Percentiles rank a stretch among this genome's conserved stretches.
These are phyloP conservation scores for Drosophila anomelani DNA, from an alignment of 2,888 invertebrate genomes.

Conservation along the genomic window DNA sequence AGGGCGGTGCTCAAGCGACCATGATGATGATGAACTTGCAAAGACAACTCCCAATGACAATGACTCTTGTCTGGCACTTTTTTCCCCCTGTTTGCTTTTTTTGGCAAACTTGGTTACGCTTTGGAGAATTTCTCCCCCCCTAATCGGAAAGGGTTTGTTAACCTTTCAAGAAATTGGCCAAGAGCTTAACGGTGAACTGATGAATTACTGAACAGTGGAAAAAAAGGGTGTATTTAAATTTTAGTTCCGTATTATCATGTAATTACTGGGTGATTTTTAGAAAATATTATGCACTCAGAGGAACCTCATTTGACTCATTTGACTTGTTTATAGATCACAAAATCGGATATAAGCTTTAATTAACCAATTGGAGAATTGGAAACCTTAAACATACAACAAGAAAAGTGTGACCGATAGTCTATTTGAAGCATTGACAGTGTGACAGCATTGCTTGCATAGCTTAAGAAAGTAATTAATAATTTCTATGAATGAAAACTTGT, in stretches of 20 bases:
- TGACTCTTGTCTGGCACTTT: slow-evolving; percentile 26
- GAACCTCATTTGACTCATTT: too few species aligned
- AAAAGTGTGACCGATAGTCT: neutral
- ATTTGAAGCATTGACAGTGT: neutral
- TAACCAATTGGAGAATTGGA: neutral
- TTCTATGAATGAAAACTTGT: too few species aligned
- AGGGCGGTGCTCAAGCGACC: slow-evolving; percentile 64
- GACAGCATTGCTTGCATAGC: neutral
- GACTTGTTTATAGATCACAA: neutral
- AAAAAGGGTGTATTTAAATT: neutral
- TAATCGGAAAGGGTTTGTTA: slow-evolving; percentile 63
- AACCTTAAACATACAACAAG: neutral
- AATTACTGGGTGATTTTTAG: neutral
- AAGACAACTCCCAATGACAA: slow-evolving; percentile 46
- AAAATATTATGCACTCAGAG: neutral
- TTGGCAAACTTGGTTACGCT: slow-evolving; percentile 75
- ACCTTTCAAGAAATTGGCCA: slow-evolving; percentile 59
- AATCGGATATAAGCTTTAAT: neutral
- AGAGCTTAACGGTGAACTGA: slow-evolving; percentile 56
- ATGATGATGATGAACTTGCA: slow-evolving; percentile 70
- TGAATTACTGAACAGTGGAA: slow-evolving; percentile 29
- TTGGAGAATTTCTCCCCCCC: slow-evolving; percentile 59
- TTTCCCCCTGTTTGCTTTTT: slow-evolving; percentile 32
- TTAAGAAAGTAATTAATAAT: neutral
- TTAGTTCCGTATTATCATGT: neutral